Conservation (phyloP, 2,113 vertebrate species). For the Mobula birostris region DNA sequence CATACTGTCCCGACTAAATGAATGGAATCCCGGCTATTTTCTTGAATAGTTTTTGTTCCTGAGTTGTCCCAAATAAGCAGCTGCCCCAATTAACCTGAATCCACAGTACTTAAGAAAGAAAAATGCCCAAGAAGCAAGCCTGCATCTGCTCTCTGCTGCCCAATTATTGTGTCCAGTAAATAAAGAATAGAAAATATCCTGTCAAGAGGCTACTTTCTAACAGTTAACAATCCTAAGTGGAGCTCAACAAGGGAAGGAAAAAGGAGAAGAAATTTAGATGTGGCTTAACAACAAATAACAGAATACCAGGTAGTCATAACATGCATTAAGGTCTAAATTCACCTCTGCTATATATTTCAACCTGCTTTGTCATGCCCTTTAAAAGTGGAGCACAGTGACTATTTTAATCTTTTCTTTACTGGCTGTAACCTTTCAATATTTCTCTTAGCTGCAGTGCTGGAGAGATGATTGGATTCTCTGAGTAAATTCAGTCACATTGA, state of each 20-base stretch:
- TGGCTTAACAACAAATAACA: constrained; percentile 47
- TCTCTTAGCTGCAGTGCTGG: constrained; percentile 43
- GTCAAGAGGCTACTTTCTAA: constrained; percentile 67
- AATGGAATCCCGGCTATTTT: no score
- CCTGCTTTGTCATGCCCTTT: constrained; percentile 70
- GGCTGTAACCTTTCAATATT: constrained; percentile 49
- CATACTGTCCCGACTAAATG: no score
- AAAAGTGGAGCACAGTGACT: constrained; percentile 64
- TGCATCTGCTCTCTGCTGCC: constrained; percentile 56
- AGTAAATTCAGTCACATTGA: constrained; percentile 40
- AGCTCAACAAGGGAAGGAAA: constrained; percentile 62
- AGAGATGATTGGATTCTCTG: constrained; percentile 50
- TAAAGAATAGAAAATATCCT: constrained; percentile 74
- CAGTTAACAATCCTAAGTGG: constrained; percentile 73
- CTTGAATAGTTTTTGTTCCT: no score
- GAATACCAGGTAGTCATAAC: constrained; percentile 46
- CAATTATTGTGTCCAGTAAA: constrained; percentile 66
- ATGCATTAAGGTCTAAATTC: constrained; percentile 52
- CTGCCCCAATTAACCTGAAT: no score
- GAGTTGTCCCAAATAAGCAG: no score
- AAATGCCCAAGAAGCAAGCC: constrained; percentile 53
- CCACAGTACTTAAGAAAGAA: constrained; percentile 46
- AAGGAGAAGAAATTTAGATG: constrained; percentile 64
- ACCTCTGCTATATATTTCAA: constrained; percentile 70
- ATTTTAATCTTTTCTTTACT: constrained; percentile 62